Evolutionary conservation across 2,888 invertebrate genomes (phyloP), one percentile per base, ranked within the genome.

Genomic region (Cheilosia scutellata): DNA sequence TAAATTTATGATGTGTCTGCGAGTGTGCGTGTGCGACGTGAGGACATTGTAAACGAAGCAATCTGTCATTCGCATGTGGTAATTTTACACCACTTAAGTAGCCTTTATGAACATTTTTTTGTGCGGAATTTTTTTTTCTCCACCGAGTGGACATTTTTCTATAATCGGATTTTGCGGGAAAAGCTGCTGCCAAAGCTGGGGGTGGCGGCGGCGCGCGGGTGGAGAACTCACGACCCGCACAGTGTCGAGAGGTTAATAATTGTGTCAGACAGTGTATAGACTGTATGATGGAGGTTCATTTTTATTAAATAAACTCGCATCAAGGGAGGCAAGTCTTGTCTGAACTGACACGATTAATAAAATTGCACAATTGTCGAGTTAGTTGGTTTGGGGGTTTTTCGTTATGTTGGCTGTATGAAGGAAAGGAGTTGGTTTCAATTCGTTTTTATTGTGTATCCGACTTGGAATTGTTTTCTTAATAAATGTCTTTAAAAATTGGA

Each of bases 41-140:
- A 71, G 82, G 71, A 82, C 70, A 44, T 80, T 75, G 79, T 84
- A 84, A 84, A 74, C 84, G 84, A 65, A 80, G 65, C 84, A 80
- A 84, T 84, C 65, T 84, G 84, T 84, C 84, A 84, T 80, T 80
- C 70, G 70, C 80, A 76, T 84, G 84, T 60, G 84, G 84, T 80
- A 80, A 84, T 84, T 84, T 84, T 84, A 84, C 84, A 84, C 84
- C 84, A 84, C 84, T 84, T 84, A 84, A 84, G 84, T 84, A 80
- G 84, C 80, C 80, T 80, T 75, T 79, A 80, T 84, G 70, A 80
- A 75, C 71, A 70, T 84, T 84, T 84, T 84, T 58, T 47, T 63
- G 6, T 71, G 29, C 5, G n/a, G 37, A 5, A n/a, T 42, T 70
- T 49, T 37, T 31, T 16, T 42, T 1, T 33, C 16, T 51, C 31